phyloP scores from a whole-genome alignment of 2,113 vertebrate species.

The Sinosuthora webbiana region DNA sequence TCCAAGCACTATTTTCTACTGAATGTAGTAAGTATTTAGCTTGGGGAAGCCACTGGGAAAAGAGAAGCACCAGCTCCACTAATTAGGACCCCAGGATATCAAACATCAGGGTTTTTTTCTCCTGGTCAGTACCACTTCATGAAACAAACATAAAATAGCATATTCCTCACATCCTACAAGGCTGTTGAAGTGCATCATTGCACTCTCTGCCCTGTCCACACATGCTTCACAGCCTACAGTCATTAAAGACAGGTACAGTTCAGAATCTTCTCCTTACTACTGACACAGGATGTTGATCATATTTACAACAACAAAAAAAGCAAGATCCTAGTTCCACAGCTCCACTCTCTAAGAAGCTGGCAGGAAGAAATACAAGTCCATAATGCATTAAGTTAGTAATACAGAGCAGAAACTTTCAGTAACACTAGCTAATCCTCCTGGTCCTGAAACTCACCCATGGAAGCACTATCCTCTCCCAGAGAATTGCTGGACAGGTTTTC shows the following conservation, averaged over 20 bases:
- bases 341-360: background rate
- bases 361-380: background rate
- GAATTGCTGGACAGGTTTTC: constrained; percentile 70
- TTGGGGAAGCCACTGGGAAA: background rate
- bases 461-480: constrained; percentile 60
- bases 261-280: background rate
- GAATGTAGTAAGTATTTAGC: background rate
- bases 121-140: background rate
- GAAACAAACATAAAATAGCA: background rate
- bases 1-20: background rate
- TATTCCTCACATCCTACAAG: background rate
- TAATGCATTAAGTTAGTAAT: background rate
- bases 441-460: constrained; percentile 64
- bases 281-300: background rate
- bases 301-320: background rate
- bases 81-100: background rate
- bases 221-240: background rate
- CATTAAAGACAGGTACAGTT: background rate
- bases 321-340: accelerated
- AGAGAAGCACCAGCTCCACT: background rate
- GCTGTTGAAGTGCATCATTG: background rate
- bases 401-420: background rate
- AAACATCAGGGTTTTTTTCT: background rate
- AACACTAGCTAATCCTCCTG: background rate
- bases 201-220: background rate